A percentile compares a stretch with the other conserved stretches of the same genome.
Evolutionary conservation across 2,888 invertebrate species (phyloP).

Genomic region (Andrena dorsata): DNA sequence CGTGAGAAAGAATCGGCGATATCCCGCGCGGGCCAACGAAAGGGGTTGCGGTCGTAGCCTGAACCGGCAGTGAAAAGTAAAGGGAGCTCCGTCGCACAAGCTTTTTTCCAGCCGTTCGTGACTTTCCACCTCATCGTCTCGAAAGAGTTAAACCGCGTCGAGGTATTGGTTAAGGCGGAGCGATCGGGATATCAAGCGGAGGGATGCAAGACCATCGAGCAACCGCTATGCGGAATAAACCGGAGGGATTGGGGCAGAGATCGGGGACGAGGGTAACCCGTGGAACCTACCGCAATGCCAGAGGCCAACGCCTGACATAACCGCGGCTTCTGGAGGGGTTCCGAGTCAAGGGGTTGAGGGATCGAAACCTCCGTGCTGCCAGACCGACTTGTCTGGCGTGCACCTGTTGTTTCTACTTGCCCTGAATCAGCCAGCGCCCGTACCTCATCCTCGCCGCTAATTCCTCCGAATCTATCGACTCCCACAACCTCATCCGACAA

Average conservation of each 20-base stretch:
- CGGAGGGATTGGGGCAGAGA: constrained; percentile 59
- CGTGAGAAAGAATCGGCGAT: background rate
- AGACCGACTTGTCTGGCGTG: constrained; percentile 72
- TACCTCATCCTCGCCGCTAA: constrained; percentile 13
- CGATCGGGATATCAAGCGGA: constrained; percentile 45
- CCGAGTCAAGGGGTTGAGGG: constrained; percentile 72
- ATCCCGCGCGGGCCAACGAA: background rate
- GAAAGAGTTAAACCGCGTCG: constrained; percentile 9
- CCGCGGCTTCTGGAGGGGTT: constrained; percentile 67
- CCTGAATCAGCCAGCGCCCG: constrained; percentile 57
- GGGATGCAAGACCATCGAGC: constrained; percentile 51
- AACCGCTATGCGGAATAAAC: constrained; percentile 67
- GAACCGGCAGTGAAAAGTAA: background rate
- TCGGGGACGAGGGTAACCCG: constrained; percentile 68
- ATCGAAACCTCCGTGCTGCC: constrained; percentile 66
- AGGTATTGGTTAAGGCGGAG: constrained; percentile 27
- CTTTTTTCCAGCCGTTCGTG: background rate
- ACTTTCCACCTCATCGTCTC: background rate
- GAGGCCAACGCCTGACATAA: constrained; percentile 72
- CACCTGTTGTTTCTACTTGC: constrained; percentile 80
- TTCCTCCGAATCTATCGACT: constrained; percentile 10
- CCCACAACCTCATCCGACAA: too few species aligned
- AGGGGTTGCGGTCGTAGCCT: background rate
- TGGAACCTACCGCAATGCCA: constrained; percentile 67
- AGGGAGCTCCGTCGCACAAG: background rate